Evolutionary conservation across 2,113 vertebrate species (phyloP).

Genomic region (Microcebus jonahi): DNA sequence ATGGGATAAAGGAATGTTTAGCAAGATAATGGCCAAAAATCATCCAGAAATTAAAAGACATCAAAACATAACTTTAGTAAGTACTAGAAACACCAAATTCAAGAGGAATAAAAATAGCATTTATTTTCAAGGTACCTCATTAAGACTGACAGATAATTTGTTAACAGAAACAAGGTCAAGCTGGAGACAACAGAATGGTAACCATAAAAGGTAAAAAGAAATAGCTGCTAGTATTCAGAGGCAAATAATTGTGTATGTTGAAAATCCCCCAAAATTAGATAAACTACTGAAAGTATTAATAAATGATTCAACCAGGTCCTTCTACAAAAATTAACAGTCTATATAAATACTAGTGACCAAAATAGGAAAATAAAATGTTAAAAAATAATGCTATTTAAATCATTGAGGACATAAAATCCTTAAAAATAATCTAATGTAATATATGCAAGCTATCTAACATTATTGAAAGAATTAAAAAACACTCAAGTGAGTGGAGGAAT

Average conservation of each 20-base stretch:
- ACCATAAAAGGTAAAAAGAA: not conserved
- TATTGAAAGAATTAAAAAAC: not conserved
- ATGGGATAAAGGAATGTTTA: not conserved
- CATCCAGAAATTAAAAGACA: not conserved
- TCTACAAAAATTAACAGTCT: not conserved
- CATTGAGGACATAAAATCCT: not conserved
- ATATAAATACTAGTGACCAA: not conserved
- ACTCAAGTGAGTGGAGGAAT: not conserved
- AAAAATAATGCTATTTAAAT: not conserved
- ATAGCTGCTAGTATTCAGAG: not conserved
- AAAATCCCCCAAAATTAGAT: not conserved
- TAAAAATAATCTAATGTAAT: not conserved
- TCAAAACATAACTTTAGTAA: not conserved
- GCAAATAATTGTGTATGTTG: not conserved
- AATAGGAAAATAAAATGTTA: not conserved
- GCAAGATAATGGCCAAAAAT: not conserved
- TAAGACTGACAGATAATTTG: not conserved
- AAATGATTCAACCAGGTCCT: not conserved
- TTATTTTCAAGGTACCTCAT: not conserved
- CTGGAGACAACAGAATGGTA: not conserved
- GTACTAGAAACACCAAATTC: not conserved
- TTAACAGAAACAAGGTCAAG: not conserved
- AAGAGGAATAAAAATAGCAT: not conserved
- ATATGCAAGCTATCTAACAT: not conserved
- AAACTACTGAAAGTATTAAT: not conserved